Evolutionary conservation across 2,797 vertebrate species (phyloP).

Genomic region (Pantherophis alleghaniensis): DNA sequence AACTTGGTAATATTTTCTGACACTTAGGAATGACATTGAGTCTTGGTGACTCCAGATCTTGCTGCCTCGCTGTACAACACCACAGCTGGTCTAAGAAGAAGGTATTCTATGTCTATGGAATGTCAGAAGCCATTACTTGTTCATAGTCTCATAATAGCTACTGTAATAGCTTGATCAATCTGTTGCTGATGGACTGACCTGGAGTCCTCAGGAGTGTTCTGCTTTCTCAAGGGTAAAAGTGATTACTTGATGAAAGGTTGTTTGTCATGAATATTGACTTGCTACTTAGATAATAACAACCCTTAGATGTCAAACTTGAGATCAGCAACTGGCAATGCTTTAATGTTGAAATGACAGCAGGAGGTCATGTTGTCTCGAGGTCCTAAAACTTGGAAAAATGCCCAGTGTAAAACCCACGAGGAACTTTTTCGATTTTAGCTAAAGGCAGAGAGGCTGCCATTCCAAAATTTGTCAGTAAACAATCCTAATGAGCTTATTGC

Average conservation of each 20-base stretch:
- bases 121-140: slow-evolving; percentile 52
- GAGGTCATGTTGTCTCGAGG: slow-evolving; percentile 54
- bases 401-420: slow-evolving; percentile 19
- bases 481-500: slow-evolving; percentile 26
- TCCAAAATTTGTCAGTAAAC: slow-evolving; percentile 6
- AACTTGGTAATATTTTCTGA: background rate
- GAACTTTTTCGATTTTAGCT: slow-evolving; percentile 28
- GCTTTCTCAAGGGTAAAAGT: slow-evolving; percentile 71
- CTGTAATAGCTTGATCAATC: slow-evolving; percentile 69
- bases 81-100: background rate
- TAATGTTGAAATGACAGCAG: slow-evolving; percentile 59
- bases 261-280: slow-evolving; percentile 71
- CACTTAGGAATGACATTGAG: background rate
- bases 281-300: slow-evolving; percentile 52
- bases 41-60: background rate
- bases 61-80: background rate
- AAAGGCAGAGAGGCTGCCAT: slow-evolving; percentile 28
- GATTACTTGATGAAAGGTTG: slow-evolving; percentile 68
- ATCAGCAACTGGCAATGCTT: slow-evolving; percentile 64
- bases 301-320: slow-evolving; percentile 54
- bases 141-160: slow-evolving; percentile 65
- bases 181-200: slow-evolving; percentile 59
- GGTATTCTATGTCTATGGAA: slow-evolving; percentile 44
- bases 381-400: slow-evolving; percentile 43
- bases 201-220: slow-evolving; percentile 63